Conservation (phyloP, 2,888 invertebrate species). For the Sipunculus nudus region DNA sequence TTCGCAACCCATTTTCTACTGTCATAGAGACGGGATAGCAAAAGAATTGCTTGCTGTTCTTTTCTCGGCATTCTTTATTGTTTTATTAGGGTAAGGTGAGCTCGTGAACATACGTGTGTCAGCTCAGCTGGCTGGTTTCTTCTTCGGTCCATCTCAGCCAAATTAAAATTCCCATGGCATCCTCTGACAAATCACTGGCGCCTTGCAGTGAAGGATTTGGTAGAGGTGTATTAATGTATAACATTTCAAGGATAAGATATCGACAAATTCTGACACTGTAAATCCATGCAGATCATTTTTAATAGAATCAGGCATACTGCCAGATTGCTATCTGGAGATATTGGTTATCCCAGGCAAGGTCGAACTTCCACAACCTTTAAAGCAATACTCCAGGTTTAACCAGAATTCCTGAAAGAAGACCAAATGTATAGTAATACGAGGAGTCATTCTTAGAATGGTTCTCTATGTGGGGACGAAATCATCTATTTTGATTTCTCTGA, state of each 20-base stretch:
- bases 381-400: constrained; percentile 5
- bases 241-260: not conserved
- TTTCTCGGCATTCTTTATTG: constrained; percentile 2
- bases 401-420: not conserved
- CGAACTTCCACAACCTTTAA: constrained; percentile 11
- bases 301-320: not conserved
- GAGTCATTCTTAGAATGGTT: constrained; percentile 5
- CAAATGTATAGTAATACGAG: constrained; percentile 13
- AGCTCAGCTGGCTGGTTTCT: not conserved
- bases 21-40: constrained; percentile 6
- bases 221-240: not conserved
- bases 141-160: constrained; percentile 4
- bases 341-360: constrained; percentile 17
- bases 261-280: not conserved
- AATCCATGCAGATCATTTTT: not conserved
- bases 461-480: constrained; percentile 5
- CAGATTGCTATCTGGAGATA: constrained; percentile 9
- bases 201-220: not conserved
- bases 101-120: not conserved
- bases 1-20: constrained; percentile 4
- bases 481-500: not conserved
- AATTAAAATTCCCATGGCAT: not conserved
- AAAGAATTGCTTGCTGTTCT: not conserved
- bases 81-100: constrained; percentile 2
- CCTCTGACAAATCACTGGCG: constrained; percentile 2